Percentiles rank a stretch among this genome's conserved stretches.
Evolutionary conservation across 1,140 invertebrate genomes (phyloP).

Genomic region (Leptonema lineaticorne): DNA sequence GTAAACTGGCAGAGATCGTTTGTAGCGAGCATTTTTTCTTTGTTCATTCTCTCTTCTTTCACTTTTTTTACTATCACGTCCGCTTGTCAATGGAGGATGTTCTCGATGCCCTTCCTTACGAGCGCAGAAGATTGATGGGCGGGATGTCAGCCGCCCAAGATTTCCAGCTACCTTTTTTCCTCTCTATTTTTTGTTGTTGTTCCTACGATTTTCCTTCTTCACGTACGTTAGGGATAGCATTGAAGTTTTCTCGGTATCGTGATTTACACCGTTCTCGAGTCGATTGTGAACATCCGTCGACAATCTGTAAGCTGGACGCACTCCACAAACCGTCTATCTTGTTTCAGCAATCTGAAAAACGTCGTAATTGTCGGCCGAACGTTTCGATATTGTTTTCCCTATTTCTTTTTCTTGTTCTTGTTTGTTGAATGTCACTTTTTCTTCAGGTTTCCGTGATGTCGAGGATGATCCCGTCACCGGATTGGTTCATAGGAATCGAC

Average conservation of each 20-base stretch:
- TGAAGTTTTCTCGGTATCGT: too few relatives aligned
- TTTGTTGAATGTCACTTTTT: background rate
- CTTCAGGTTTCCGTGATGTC: conserved; percentile 79
- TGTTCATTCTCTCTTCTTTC: background rate
- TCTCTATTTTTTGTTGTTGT: background rate
- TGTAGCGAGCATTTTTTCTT: conserved; percentile 23
- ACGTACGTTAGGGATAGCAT: too few relatives aligned
- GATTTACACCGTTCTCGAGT: conserved; percentile 20
- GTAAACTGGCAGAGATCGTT: conserved; percentile 22
- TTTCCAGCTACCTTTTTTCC: background rate
- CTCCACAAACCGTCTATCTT: too few relatives aligned
- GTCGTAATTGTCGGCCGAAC: too few relatives aligned
- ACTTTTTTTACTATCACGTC: conserved; percentile 22
- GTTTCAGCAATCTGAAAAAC: too few relatives aligned
- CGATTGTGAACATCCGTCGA: background rate
- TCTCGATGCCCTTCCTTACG: background rate
- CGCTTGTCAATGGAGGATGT: conserved; percentile 26
- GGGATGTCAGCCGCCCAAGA: conserved; percentile 21
- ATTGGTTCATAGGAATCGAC: conserved; percentile 98
- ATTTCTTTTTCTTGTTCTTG: background rate
- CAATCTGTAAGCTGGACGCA: too few relatives aligned
- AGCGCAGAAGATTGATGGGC: conserved; percentile 28
- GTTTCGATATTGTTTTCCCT: too few relatives aligned
- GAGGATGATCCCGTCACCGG: conserved; percentile 89
- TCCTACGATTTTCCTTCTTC: too few relatives aligned